Evolutionary conservation across 1,140 invertebrate genomes (phyloP).

Genomic region (Heliconius nattereri): DNA sequence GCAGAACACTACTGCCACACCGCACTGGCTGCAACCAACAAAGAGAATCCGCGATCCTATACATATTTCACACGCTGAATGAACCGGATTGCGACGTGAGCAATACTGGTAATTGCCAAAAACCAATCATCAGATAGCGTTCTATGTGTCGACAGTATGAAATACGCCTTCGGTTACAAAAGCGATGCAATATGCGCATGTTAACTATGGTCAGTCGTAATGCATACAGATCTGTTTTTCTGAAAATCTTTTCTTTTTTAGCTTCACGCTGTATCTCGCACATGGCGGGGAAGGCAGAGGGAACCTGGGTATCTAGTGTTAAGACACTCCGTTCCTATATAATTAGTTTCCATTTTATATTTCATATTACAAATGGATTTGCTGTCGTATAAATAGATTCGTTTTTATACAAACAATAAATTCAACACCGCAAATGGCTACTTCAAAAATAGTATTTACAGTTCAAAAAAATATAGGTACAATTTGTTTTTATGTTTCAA

Average conservation of each 20-base stretch:
- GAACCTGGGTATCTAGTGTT: too few species aligned
- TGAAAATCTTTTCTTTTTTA: not conserved
- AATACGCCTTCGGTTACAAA: slow-evolving; percentile 78
- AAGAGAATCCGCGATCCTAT: slow-evolving; percentile 70
- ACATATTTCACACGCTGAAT: slow-evolving; percentile 80
- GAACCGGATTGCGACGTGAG: slow-evolving; percentile 73
- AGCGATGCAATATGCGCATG: slow-evolving; percentile 43
- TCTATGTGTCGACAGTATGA: slow-evolving; percentile 72
- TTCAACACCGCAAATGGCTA: too few species aligned
- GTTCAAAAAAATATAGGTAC: too few species aligned
- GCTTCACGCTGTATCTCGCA: too few species aligned
- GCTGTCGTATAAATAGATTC: too few species aligned
- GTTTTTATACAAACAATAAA: too few species aligned
- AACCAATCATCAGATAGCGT: slow-evolving; percentile 81
- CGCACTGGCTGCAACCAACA: slow-evolving; percentile 56
- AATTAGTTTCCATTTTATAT: not conserved
- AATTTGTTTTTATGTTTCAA: too few species aligned
- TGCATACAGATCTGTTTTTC: slow-evolving; percentile 6
- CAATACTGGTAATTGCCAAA: slow-evolving; percentile 81
- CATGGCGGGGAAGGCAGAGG: too few species aligned
- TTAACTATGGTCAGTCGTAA: slow-evolving; percentile 33
- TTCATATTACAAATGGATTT: not conserved
- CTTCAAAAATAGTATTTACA: too few species aligned
- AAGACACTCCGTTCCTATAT: too few species aligned
- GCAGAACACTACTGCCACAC: slow-evolving; percentile 35